Conservation (phyloP, 2,888 invertebrate species). For the Myopa tessellatipennis region DNA sequence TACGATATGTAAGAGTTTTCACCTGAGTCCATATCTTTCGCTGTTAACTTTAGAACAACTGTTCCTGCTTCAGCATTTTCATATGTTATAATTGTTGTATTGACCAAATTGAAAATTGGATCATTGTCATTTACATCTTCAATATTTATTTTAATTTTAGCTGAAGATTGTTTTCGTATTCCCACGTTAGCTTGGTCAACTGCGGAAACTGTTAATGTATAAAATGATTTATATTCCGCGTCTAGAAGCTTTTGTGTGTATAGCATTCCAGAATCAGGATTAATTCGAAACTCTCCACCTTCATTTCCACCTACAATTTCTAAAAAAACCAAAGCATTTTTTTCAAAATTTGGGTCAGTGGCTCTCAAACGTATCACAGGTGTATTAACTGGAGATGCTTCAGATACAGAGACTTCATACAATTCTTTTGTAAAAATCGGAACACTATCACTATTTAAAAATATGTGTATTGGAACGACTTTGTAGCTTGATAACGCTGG, state of each 20-base stretch:
- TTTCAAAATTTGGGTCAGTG: conserved; percentile 84
- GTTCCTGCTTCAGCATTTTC: conserved; percentile 91
- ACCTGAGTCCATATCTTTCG: conserved; percentile 89
- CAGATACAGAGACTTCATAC: conserved; percentile 88
- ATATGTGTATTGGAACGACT: conserved; percentile 82
- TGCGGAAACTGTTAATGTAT: conserved; percentile 89
- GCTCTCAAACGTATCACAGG: conserved; percentile 90
- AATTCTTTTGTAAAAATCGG: conserved; percentile 88
- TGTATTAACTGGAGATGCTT: conserved; percentile 89
- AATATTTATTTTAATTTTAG: conserved; percentile 89
- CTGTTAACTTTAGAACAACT: conserved; percentile 84
- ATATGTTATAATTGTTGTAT: conserved; percentile 79
- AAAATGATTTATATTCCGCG: conserved; percentile 85
- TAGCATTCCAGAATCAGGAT: conserved; percentile 89
- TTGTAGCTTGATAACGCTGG: conserved; percentile 84
- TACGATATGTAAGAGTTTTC: conserved; percentile 97
- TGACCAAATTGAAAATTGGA: conserved; percentile 83
- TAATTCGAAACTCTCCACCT: conserved; percentile 87
- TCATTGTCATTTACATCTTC: conserved; percentile 95
- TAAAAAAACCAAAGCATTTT: conserved; percentile 85
- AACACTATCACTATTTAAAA: conserved; percentile 86
- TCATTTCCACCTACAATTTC: conserved; percentile 94
- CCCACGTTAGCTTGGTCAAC: conserved; percentile 88
- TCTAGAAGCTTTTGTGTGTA: conserved; percentile 86
- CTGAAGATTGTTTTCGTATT: conserved; percentile 86